Evolutionary conservation across 1,140 invertebrate genomes (phyloP), one percentile per base, ranked within the genome.

Genomic region (Spodoptera litura): DNA sequence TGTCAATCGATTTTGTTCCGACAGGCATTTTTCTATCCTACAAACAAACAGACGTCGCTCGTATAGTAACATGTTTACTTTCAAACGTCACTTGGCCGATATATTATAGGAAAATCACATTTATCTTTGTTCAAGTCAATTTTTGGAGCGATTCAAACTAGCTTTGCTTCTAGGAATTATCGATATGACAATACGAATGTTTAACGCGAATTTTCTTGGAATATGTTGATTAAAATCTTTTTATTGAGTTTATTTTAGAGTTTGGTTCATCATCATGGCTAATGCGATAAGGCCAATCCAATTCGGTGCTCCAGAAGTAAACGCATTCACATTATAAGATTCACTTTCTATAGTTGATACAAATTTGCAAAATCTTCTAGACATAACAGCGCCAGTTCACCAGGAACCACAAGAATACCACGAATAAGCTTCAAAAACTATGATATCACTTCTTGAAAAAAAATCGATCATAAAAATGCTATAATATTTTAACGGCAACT

Each of bases 91-190:
- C 73, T 68, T 62, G 55, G 31, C 27, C 68, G 55, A 70, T 55
- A 51, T 82, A 87, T 88, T 83, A 79, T 73, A 66, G 55, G 59
- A 72, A 85, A 85, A 86, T 89, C 79, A 86, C 82, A 83, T 85
- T 78, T 56, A 82, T 82, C 80, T 83, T 82, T 81, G 70, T 82
- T 83, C 82, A 78, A 78, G 62, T 85, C 55, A 53, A 61, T 74
- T 77, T 44, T 77, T 74, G 55, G 56, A 74, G 71, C 55, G 55
- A 61, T 59, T 74, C 49, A 20, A 15, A 27, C 25, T 52, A 70
- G 0, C 25, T 12, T 53, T 49, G 3, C 8, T 53, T 44, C 20
- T 15, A 20, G 4, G 66, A 52, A 70, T 2, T 70, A 52, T 8
- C 20, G 20, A 49, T 52, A 70, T 70, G 66, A 70, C 66, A 53